phyloP scores from a whole-genome alignment of 2,113 vertebrate species.

The cattle (Bos taurus) region DNA sequence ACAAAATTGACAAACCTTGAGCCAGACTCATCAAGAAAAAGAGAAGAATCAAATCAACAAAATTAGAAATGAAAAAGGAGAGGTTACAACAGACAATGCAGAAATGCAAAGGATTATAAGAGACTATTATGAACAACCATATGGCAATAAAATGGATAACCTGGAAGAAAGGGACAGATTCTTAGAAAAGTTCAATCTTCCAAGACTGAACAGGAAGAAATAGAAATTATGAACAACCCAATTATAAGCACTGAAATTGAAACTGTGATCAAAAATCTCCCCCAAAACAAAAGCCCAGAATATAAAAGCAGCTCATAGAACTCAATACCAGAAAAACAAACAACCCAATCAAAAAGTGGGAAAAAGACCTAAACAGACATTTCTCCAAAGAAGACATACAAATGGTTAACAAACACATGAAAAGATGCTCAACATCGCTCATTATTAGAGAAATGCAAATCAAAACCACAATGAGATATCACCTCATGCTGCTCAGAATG shows the following conservation, averaged over 20 bases:
- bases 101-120: background rate
- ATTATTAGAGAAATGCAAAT: background rate
- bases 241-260: background rate
- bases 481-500: background rate
- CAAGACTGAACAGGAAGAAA: background rate
- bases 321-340: background rate
- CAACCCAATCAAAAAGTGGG: background rate
- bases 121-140: background rate
- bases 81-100: background rate
- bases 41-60: background rate
- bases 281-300: background rate
- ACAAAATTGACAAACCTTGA: background rate
- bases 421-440: background rate
- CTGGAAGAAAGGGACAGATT: background rate
- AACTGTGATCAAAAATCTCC: background rate
- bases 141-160: background rate
- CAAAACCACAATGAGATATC: background rate
- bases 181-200: background rate
- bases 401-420: background rate
- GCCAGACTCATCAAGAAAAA: background rate
- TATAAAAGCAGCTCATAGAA: background rate
- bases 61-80: background rate
- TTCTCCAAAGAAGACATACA: background rate
- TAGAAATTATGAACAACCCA: background rate
- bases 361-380: background rate